These are phyloP conservation scores for Nomada fabriciana DNA, from an alignment of 2,888 invertebrate genomes.

Conservation along the genomic window DNA sequence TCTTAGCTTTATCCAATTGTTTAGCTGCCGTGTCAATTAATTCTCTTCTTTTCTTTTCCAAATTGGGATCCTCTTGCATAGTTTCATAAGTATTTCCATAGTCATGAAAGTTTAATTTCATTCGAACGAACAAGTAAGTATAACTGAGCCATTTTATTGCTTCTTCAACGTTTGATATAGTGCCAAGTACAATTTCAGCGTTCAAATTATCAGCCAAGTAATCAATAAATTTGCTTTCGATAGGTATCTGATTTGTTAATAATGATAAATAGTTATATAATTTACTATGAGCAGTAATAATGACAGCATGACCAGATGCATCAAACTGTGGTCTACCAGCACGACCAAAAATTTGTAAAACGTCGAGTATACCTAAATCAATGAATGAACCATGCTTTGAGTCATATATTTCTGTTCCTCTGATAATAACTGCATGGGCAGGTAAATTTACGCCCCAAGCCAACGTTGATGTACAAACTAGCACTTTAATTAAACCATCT, in stretches of 20 bases:
- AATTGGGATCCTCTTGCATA: slow-evolving; percentile 90
- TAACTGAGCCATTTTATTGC: slow-evolving; percentile 99
- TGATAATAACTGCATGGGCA: slow-evolving; percentile 98
- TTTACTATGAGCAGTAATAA: slow-evolving; percentile 97
- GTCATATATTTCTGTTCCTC: slow-evolving; percentile 99
- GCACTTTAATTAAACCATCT: slow-evolving; percentile 87
- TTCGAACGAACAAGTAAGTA: slow-evolving; percentile 97
- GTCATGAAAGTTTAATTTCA: slow-evolving; percentile 94
- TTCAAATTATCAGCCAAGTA: slow-evolving; percentile 98
- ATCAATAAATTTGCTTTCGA: slow-evolving; percentile 98
- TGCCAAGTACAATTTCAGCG: slow-evolving; percentile 98
- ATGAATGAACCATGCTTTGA: slow-evolving; percentile 97
- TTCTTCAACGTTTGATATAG: slow-evolving; percentile 97
- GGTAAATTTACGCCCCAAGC: slow-evolving; percentile 99
- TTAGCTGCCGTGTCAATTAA: slow-evolving; percentile 93
- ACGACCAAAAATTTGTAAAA: slow-evolving; percentile 98
- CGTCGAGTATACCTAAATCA: slow-evolving; percentile 98
- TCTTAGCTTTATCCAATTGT: slow-evolving; percentile 94
- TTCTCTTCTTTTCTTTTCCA: slow-evolving; percentile 91
- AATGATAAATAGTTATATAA: slow-evolving; percentile 96
- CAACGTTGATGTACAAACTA: slow-evolving; percentile 98
- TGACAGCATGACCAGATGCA: slow-evolving; percentile 96
- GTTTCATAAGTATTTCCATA: slow-evolving; percentile 89
- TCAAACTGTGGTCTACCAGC: slow-evolving; percentile 99
- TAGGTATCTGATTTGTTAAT: slow-evolving; percentile 98